Percentiles rank a stretch among this genome's conserved stretches.
These are phyloP conservation scores for Rhamphomyia laevipes DNA, from an alignment of 2,888 invertebrate species.

Conservation along the genomic window DNA sequence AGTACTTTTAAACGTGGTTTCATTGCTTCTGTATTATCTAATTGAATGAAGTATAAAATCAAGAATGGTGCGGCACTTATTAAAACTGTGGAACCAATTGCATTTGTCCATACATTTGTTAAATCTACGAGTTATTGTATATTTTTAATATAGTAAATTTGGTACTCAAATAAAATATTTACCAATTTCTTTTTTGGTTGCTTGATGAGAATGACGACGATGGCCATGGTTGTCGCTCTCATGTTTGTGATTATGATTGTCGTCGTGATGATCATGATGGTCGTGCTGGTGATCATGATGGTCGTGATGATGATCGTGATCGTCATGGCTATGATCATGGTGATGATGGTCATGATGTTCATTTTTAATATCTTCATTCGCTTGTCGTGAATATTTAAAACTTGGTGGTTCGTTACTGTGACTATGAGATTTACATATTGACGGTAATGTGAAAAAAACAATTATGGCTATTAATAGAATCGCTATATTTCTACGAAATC, in stretches of 20 bases:
- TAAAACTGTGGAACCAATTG: slow-evolving; percentile 78
- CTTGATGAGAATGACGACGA: slow-evolving; percentile 8
- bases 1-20: slow-evolving; percentile 81
- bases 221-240: background rate
- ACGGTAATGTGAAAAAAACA: slow-evolving; percentile 31
- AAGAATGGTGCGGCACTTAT: slow-evolving; percentile 94
- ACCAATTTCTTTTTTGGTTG: slow-evolving; percentile 18
- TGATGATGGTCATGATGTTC: slow-evolving; percentile 17
- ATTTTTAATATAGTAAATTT: background rate
- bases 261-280: slow-evolving; percentile 23
- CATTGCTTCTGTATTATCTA: slow-evolving; percentile 75
- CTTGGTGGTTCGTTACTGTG: slow-evolving; percentile 49
- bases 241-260: background rate
- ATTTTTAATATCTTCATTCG: slow-evolving; percentile 39
- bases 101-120: slow-evolving; percentile 55
- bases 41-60: slow-evolving; percentile 82
- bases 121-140: slow-evolving; percentile 21
- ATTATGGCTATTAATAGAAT: slow-evolving; percentile 24
- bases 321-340: slow-evolving; percentile 22
- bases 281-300: slow-evolving; percentile 16
- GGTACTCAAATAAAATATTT: slow-evolving; percentile 2
- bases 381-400: slow-evolving; percentile 73
- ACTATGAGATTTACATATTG: slow-evolving; percentile 35
- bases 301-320: slow-evolving; percentile 14
- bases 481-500: slow-evolving; percentile 15